A percentile compares a stretch with the other conserved stretches of the same genome.
phyloP scores from a whole-genome alignment of 2,888 invertebrate species.

The Liopterus haemorrhoidalis region DNA sequence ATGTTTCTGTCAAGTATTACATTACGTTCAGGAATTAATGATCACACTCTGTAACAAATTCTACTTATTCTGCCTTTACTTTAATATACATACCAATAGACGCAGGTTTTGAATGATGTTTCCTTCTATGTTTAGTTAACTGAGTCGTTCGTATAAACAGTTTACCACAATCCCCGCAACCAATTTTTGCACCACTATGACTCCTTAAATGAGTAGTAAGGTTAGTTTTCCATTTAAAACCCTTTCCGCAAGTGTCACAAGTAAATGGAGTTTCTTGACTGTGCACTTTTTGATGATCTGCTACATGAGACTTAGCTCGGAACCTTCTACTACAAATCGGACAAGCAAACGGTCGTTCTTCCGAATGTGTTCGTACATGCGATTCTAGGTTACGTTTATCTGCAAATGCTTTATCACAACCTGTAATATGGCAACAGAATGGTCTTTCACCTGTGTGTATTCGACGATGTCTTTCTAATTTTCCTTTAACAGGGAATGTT shows the following conservation, averaged over 20 bases:
- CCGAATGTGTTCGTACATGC: constrained; percentile 40
- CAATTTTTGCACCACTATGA: constrained; percentile 31
- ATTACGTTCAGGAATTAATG: no score
- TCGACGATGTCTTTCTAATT: constrained; percentile 42
- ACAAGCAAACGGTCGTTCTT: constrained; percentile 37
- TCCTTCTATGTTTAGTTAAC: constrained; percentile 13
- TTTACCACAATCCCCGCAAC: constrained; percentile 18
- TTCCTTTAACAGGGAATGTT: constrained; percentile 42
- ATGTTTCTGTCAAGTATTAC: no score
- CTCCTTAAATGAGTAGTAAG: constrained; percentile 39
- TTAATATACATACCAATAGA: no score
- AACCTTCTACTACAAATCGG: constrained; percentile 39
- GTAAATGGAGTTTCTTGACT: constrained; percentile 34
- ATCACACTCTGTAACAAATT: no score
- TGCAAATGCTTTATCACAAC: constrained; percentile 42
- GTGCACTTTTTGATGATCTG: constrained; percentile 40
- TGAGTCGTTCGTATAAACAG: constrained; percentile 16
- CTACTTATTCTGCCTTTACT: no score
- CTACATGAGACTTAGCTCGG: constrained; percentile 39
- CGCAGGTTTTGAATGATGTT: constrained; percentile 13
- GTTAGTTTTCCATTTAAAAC: constrained; percentile 42
- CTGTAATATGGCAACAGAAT: constrained; percentile 38
- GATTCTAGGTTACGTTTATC: constrained; percentile 44
- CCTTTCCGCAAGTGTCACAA: constrained; percentile 40
- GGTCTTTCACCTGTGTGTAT: constrained; percentile 43